Evolutionary conservation across 2,113 vertebrate genomes (phyloP), one percentile per base, ranked within the genome.

Genomic region (Pomatostomus ruficeps): DNA sequence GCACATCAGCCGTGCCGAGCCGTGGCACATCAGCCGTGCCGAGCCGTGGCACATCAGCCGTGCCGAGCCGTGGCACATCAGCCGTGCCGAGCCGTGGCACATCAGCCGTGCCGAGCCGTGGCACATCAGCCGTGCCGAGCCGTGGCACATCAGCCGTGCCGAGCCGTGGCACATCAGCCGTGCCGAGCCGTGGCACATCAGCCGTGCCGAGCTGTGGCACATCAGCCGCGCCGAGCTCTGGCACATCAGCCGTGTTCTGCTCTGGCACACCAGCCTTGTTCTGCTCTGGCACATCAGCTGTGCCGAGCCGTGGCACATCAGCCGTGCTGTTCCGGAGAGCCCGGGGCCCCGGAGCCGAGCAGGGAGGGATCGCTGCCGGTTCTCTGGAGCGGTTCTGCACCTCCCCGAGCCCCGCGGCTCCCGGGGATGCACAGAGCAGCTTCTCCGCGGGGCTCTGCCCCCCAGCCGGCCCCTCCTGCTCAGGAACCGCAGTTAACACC

Each of bases 321-420:
- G 61, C 71, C 23, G 40, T 1, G 89, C 68, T 5, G 63, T 68
- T 36, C 43, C 48, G 4, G 3, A 6, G 48, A 45, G 72, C 49
- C 1, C 6, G 83, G 28, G 38, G 93, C 46, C 68, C 49, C 2
- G 16, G 3, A 35, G 29, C 42, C 19, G 96, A 24, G 8, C 90
- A 15, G 67, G 46, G 22, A 25, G 4, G 0, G 18, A 21, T 20
- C 11, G 57, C 48, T 0, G 89, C 6, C 5, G 1, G 62, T 22
- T 66, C 75, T 21, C 85, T 20, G 92, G 96, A 94, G 59, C 68
- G 0, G 88, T 96, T 97, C 59, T 31, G 42, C 4, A 58, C 74
- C 20, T 66, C 80, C 66, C 49, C 5, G 0, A 38, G 85, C 67
- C 1, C 22, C 1, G 73, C 65, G 6, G 88, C 59, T 12, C 0